These are phyloP conservation scores for Galemys pyrenaicus DNA, from an alignment of 2,113 vertebrate genomes.

Conservation along the genomic window DNA sequence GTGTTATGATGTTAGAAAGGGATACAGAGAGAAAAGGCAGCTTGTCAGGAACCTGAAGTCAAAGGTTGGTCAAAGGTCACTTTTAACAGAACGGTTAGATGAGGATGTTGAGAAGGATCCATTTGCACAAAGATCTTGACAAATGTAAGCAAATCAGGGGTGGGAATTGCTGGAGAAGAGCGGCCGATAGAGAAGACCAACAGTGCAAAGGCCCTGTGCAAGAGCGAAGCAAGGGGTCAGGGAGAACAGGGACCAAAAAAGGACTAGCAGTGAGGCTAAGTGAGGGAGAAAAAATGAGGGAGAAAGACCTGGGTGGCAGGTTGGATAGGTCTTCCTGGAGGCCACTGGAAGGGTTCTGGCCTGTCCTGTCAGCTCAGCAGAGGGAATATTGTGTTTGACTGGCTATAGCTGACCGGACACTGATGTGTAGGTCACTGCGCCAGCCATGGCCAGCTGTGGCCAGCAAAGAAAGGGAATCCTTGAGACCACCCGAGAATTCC, in stretches of 20 bases:
- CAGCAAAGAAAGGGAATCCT: neutral
- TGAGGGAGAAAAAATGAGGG: rapidly evolving
- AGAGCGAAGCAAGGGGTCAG: rapidly evolving
- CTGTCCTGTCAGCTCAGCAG: too few relatives aligned
- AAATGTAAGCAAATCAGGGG: neutral
- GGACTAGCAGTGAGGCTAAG: rapidly evolving
- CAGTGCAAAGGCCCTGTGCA: neutral
- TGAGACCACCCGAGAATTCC: rapidly evolving
- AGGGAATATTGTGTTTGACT: rapidly evolving
- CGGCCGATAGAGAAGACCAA: too few relatives aligned
- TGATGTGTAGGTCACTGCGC: too few relatives aligned
- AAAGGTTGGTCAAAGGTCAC: rapidly evolving
- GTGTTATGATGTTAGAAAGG: neutral
- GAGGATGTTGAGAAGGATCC: neutral
- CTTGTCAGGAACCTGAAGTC: rapidly evolving
- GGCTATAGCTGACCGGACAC: too few relatives aligned
- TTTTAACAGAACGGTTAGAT: neutral
- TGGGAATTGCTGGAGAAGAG: rapidly evolving
- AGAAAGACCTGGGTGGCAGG: neutral
- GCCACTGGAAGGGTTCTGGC: neutral
- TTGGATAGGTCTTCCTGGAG: rapidly evolving
- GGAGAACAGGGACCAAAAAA: neutral
- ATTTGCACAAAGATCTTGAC: neutral
- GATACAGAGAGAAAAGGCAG: neutral
- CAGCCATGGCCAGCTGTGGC: too few relatives aligned